Evolutionary conservation across 2,888 invertebrate species (phyloP).

Genomic region (Acleris literana): DNA sequence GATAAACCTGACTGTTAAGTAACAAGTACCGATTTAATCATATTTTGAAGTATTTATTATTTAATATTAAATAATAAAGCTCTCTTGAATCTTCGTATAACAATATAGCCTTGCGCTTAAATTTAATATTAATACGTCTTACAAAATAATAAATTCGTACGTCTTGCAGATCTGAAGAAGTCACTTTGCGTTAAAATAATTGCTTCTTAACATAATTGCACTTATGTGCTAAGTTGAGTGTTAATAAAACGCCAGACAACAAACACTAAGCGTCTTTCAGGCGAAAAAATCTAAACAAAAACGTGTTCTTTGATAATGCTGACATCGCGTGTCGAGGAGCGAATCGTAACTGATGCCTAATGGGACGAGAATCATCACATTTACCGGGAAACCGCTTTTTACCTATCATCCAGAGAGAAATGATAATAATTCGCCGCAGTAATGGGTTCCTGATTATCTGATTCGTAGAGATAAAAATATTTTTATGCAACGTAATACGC

Average conservation of each 20-base stretch:
- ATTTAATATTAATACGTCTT: slow-evolving; percentile 22
- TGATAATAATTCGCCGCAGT: slow-evolving; percentile 59
- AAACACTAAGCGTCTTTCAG: slow-evolving; percentile 18
- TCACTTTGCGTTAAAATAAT: slow-evolving; percentile 24
- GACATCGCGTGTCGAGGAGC: slow-evolving; percentile 77
- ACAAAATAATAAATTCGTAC: slow-evolving; percentile 20
- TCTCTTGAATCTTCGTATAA: neutral
- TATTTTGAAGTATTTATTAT: too few species aligned
- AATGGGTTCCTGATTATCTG: slow-evolving; percentile 68
- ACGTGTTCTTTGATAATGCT: slow-evolving; percentile 68
- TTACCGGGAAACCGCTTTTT: slow-evolving; percentile 70
- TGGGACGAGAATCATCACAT: slow-evolving; percentile 77
- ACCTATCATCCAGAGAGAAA: slow-evolving; percentile 70
- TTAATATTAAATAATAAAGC: too few species aligned
- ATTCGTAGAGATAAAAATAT: slow-evolving; percentile 41
- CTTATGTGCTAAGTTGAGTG: slow-evolving; percentile 19
- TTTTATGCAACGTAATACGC: slow-evolving; percentile 4
- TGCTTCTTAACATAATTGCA: slow-evolving; percentile 7
- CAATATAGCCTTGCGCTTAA: slow-evolving; percentile 1
- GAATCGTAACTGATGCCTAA: slow-evolving; percentile 78
- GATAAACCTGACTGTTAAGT: neutral
- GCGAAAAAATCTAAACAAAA: slow-evolving; percentile 37
- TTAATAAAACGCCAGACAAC: slow-evolving; percentile 18
- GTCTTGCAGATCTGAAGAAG: slow-evolving; percentile 13
- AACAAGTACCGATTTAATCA: too few species aligned